These are phyloP conservation scores for Onthophagus taurus DNA, from an alignment of 1,140 invertebrate genomes.

Conservation along the genomic window DNA sequence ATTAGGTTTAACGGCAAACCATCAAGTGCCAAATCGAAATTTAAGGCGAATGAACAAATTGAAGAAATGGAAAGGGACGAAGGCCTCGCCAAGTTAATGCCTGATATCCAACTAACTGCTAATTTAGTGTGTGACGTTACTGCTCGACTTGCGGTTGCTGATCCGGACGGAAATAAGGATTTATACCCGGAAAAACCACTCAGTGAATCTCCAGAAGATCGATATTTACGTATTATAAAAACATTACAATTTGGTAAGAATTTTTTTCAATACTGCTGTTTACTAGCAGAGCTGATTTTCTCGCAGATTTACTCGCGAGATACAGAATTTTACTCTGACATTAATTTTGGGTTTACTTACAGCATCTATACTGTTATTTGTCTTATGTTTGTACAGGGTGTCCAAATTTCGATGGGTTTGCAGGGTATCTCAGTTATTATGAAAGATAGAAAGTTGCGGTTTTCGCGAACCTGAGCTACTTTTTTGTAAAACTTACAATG, in stretches of 20 bases:
- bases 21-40: constrained; percentile 37
- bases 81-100: constrained; percentile 76
- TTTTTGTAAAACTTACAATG: too few species aligned
- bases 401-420: too few species aligned
- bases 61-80: constrained; percentile 75
- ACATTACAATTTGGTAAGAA: constrained; percentile 75
- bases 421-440: too few species aligned
- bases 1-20: constrained; percentile 40
- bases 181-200: constrained; percentile 41
- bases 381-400: too few species aligned
- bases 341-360: too few species aligned
- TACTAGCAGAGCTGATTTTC: too few species aligned
- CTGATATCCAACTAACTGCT: constrained; percentile 79
- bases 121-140: constrained; percentile 64
- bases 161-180: constrained; percentile 26
- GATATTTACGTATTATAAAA: constrained; percentile 80
- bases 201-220: constrained; percentile 50
- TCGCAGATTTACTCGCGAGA: too few species aligned
- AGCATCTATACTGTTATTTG: too few species aligned
- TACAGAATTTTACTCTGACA: too few species aligned
- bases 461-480: too few species aligned
- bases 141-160: constrained; percentile 28
- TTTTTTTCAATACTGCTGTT: constrained; percentile 2
- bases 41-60: constrained; percentile 39
- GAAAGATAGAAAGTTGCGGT: too few species aligned